Conservation (phyloP, 2,113 vertebrate species). For the Cygnus buccinator region DNA sequence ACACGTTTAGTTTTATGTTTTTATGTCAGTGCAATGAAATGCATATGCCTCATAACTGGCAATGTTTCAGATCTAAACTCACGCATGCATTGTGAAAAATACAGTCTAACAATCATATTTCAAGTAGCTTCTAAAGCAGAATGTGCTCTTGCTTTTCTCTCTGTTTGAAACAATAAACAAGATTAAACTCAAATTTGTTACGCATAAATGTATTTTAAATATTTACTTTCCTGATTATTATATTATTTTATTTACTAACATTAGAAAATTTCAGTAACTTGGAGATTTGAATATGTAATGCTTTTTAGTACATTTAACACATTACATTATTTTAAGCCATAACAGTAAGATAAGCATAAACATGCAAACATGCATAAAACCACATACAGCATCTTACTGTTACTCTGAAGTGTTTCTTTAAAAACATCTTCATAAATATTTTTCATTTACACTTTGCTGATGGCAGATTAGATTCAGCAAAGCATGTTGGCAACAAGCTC, state of each 20-base stretch:
- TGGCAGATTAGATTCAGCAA: neutral
- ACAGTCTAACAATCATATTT: neutral
- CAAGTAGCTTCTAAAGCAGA: neutral
- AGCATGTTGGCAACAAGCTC: neutral
- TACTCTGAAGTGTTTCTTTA: neutral
- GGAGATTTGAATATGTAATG: neutral
- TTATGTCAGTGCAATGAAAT: neutral
- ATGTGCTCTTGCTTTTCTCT: neutral
- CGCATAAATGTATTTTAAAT: neutral
- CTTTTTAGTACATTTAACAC: neutral
- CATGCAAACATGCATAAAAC: neutral
- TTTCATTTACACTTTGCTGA: neutral
- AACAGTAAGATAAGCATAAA: neutral
- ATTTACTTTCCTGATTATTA: neutral
- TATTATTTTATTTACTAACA: neutral
- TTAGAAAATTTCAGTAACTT: neutral
- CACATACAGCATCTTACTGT: neutral
- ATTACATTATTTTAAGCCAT: neutral
- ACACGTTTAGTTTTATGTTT: neutral
- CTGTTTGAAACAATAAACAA: neutral
- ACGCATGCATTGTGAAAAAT: neutral
- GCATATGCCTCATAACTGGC: neutral
- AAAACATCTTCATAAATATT: neutral
- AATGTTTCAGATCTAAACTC: neutral
- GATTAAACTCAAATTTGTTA: neutral